Evolutionary conservation across 2,113 vertebrate species (phyloP).

Genomic region (Bufo gargarizans): DNA sequence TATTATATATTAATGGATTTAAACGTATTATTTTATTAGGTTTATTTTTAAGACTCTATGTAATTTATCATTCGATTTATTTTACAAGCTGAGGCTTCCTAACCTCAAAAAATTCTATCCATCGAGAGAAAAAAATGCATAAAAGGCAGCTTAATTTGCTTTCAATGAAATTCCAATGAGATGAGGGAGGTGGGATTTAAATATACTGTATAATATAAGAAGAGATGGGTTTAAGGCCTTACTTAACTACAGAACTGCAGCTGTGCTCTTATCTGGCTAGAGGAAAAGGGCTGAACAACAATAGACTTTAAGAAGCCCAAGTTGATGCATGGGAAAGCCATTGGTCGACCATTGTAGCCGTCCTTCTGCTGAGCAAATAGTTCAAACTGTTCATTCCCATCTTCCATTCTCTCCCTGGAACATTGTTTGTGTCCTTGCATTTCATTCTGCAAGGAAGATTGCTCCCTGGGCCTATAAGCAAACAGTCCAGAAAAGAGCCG

Average conservation of each 20-base stretch:
- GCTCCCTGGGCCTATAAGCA: slow-evolving; percentile 99
- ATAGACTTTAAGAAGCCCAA: slow-evolving; percentile 89
- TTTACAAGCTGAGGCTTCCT: not conserved
- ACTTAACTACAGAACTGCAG: slow-evolving; percentile 75
- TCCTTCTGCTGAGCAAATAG: slow-evolving; percentile 99
- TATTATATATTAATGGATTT: not conserved
- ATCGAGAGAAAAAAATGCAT: not conserved
- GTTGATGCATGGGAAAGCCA: slow-evolving; percentile 99
- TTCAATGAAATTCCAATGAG: slow-evolving; percentile 45
- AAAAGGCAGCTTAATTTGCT: not conserved
- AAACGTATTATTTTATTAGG: not conserved
- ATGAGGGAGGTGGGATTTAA: not conserved
- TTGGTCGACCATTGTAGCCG: slow-evolving; percentile 93
- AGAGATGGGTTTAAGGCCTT: slow-evolving; percentile 71
- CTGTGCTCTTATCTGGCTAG: slow-evolving; percentile 93
- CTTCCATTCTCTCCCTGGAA: slow-evolving; percentile 98
- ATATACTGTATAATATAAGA: slow-evolving; percentile 76
- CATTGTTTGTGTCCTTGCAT: slow-evolving; percentile 99
- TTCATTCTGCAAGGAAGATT: slow-evolving; percentile 99
- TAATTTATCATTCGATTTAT: not conserved
- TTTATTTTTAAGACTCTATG: not conserved
- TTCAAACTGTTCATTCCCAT: slow-evolving; percentile 99
- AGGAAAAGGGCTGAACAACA: slow-evolving; percentile 86
- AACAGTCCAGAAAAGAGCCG: slow-evolving; percentile 99
- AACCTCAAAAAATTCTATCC: not conserved